A percentile compares a stretch with the other conserved stretches of the same genome.
These are phyloP conservation scores for Gallinago media DNA, from an alignment of 2,113 vertebrate species.

Conservation along the genomic window DNA sequence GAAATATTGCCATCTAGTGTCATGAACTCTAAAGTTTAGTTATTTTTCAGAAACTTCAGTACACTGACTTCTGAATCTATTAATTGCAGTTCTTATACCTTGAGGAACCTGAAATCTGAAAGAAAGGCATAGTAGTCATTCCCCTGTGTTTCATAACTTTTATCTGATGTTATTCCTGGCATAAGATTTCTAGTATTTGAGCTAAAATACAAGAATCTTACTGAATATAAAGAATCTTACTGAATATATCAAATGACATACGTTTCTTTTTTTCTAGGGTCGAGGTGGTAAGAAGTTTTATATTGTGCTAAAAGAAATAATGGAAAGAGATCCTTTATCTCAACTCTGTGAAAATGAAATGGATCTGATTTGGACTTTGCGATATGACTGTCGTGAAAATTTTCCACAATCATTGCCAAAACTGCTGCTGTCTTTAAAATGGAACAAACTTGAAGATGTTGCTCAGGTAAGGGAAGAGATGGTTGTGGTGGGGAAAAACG, in stretches of 20 bases:
- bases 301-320: constrained; percentile 96
- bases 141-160: background rate
- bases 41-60: background rate
- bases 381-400: constrained; percentile 92
- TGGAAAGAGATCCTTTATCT: constrained; percentile 96
- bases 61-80: background rate
- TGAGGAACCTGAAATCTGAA: background rate
- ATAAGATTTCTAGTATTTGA: background rate
- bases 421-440: constrained; percentile 95
- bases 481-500: accelerated
- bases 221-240: background rate
- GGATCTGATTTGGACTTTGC: constrained; percentile 97
- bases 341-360: constrained; percentile 99
- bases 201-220: background rate
- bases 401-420: constrained; percentile 96
- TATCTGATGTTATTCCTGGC: background rate
- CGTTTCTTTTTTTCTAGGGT: constrained; percentile 77
- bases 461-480: constrained; percentile 86
- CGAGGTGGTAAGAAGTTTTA: constrained; percentile 97
- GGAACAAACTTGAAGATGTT: constrained; percentile 99
- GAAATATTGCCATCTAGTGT: constrained; percentile 78
- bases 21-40: background rate
- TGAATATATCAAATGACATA: background rate
- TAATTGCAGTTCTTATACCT: background rate
- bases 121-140: background rate